phyloP scores from a whole-genome alignment of 92 coral and sea anemone species.

The Porites evermanni region DNA sequence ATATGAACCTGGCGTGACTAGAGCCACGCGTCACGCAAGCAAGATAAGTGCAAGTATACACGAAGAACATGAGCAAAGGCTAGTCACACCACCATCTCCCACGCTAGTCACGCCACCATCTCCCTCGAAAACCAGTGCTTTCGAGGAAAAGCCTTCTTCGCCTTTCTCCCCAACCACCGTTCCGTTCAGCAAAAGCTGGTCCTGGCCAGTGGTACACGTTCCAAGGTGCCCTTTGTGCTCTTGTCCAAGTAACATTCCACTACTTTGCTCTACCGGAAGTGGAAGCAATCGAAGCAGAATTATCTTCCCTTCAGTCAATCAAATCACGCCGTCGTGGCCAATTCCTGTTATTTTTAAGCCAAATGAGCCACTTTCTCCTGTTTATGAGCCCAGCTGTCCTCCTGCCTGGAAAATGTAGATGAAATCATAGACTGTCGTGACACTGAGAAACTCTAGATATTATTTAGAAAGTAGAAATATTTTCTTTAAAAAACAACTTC shows the following conservation, averaged over 20 bases:
- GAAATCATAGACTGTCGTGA: not conserved
- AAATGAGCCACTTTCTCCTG: not conserved
- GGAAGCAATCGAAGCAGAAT: slow-evolving; percentile 10
- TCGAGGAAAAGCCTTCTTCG: not conserved
- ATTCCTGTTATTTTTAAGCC: not conserved
- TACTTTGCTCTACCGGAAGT: not conserved
- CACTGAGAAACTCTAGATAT: not conserved
- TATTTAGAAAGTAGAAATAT: not conserved
- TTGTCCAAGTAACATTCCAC: not conserved
- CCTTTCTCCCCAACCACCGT: slow-evolving; percentile 1
- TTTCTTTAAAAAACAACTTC: not conserved
- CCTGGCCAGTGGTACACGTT: slow-evolving; percentile 23
- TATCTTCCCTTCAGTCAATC: slow-evolving; percentile 1
- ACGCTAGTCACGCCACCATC: not conserved
- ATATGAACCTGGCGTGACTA: slow-evolving; percentile 69
- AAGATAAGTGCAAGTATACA: slow-evolving; percentile 11
- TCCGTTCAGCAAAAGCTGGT: not conserved
- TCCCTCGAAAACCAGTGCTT: not conserved
- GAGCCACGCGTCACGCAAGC: slow-evolving; percentile 18
- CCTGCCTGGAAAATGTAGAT: not conserved
- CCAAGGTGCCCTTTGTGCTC: slow-evolving; percentile 7
- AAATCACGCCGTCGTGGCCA: not conserved
- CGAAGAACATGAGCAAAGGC: not conserved
- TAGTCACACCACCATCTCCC: not conserved
- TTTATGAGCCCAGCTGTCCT: not conserved